Evolutionary conservation across 2,797 vertebrate species (phyloP).

Genomic region (Tolypeutes matacus): DNA sequence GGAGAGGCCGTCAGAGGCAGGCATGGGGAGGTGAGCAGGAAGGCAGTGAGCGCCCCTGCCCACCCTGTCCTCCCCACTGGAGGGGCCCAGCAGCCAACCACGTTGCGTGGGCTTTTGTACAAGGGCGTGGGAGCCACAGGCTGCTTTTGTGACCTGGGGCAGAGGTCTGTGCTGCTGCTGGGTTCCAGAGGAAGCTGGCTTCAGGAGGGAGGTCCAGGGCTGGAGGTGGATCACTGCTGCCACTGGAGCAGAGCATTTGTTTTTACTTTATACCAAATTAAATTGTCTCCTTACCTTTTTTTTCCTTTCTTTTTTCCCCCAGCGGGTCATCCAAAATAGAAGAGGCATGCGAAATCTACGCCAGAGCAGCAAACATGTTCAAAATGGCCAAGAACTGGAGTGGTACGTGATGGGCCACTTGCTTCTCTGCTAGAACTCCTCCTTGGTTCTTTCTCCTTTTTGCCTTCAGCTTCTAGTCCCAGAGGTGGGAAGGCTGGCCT

Average conservation of each 20-base stretch:
- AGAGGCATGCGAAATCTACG: conserved; percentile 96
- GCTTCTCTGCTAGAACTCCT: not conserved
- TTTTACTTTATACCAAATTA: not conserved
- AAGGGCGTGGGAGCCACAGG: too few species aligned
- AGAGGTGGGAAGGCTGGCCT: not conserved
- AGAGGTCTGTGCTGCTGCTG: not conserved
- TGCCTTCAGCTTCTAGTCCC: not conserved
- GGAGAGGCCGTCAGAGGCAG: not conserved
- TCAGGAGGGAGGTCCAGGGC: too few species aligned
- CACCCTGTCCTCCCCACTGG: not conserved
- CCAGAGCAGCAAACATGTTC: conserved; percentile 96
- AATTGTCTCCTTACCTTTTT: not conserved
- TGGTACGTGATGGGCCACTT: conserved; percentile 87
- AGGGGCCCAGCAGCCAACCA: too few species aligned
- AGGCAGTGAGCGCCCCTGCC: not conserved
- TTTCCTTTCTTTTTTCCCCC: not conserved
- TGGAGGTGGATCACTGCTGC: not conserved
- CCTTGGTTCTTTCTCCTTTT: rapidly evolving
- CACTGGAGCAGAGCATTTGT: not conserved
- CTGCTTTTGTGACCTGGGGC: too few species aligned
- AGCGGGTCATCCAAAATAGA: conserved; percentile 95
- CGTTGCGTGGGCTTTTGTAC: not conserved
- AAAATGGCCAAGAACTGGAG: conserved; percentile 99
- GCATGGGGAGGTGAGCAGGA: not conserved
- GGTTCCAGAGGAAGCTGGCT: not conserved